Base-by-base conservation (phyloP, 2,797 vertebrate species). In the Notolabrus celidotus region DNA sequence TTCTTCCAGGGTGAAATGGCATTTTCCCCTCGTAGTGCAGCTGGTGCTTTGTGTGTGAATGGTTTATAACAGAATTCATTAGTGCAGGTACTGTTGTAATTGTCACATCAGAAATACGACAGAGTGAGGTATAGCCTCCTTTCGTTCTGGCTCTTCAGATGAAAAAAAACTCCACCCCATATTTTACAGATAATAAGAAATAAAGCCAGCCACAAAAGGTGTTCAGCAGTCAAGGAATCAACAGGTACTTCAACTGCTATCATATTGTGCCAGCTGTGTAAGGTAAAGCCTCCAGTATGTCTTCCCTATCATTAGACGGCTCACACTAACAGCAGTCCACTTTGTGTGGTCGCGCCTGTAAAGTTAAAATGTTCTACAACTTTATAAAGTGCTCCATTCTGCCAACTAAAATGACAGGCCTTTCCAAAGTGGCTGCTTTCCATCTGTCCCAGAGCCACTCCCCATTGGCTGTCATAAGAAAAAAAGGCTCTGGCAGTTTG, bases 401-500 rank as follows among this genome's bases (percentile, higher is more conserved):
- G 82, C 82, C 82, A 84, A 70, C 67, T 82, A 25, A 75, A 57
- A 82, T 27, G 56, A 45, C 61, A 69, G 51, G 14, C 57, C 53
- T 64, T 66, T 90, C 79, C 87, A 85, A 88, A 76, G 68, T 86
- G 82, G 76, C 80, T 59, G 52, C 71, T 58, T 75, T 88, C 80
- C 86, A 91, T 88, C 73, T 77, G 75, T 80, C 73, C 77, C 62
- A 62, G 72, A 68, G 60, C 58, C 56, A 23, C 60, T 84, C 82
- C 46, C 71, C 58, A 59, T 62, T 81, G 88, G 77, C 83, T 79
- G 57, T 61, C 58, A 41, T 34, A 41, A 65, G 55, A 69, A 88
- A 25, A n/a, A 79, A 82, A 61, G 38, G 23, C 23, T 43, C 61
- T 71, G 80, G 53, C 63, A 71, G 50, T 74, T 54, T 61, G 61